Conservation (phyloP, 1,140 invertebrate genomes). For the Wasmannia auropunctata region DNA sequence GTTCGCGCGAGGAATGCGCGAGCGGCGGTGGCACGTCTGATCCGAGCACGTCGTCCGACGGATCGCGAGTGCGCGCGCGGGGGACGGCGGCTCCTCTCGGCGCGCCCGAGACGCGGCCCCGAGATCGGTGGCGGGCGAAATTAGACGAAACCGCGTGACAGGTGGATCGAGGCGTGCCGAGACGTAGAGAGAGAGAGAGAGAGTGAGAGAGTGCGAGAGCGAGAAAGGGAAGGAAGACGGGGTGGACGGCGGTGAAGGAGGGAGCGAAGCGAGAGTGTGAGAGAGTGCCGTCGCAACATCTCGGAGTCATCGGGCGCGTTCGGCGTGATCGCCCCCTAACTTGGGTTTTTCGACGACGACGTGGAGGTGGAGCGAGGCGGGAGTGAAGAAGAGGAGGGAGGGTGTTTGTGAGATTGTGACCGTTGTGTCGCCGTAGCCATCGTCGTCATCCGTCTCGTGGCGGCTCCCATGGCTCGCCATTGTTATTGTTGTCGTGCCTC, state of each 20-base stretch:
- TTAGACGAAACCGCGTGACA: constrained; percentile 71
- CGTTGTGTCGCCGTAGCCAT: not conserved
- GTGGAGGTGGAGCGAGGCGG: too few relatives aligned
- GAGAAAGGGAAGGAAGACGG: not conserved
- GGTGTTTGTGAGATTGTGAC: not conserved
- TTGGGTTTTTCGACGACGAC: constrained; percentile 16
- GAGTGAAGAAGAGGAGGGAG: not conserved
- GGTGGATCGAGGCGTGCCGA: constrained; percentile 62
- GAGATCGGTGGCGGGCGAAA: constrained; percentile 59
- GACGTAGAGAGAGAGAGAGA: not conserved
- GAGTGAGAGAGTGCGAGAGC: not conserved
- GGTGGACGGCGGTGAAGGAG: constrained; percentile 6
- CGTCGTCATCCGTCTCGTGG: not conserved
- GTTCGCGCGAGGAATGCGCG: constrained; percentile 6
- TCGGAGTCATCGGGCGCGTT: constrained; percentile 50
- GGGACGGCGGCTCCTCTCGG: too few relatives aligned
- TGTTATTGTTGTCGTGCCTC: constrained; percentile 49
- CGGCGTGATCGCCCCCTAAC: constrained; percentile 21
- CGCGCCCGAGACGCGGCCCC: not conserved
- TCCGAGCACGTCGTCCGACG: too few relatives aligned
- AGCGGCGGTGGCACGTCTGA: not conserved
- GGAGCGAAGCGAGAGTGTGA: constrained; percentile 42
- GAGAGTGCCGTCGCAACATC: constrained; percentile 56
- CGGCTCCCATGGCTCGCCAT: not conserved
- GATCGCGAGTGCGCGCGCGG: too few relatives aligned